Base-by-base conservation (phyloP, 2,888 invertebrate genomes). In the Alcis repandata region DNA sequence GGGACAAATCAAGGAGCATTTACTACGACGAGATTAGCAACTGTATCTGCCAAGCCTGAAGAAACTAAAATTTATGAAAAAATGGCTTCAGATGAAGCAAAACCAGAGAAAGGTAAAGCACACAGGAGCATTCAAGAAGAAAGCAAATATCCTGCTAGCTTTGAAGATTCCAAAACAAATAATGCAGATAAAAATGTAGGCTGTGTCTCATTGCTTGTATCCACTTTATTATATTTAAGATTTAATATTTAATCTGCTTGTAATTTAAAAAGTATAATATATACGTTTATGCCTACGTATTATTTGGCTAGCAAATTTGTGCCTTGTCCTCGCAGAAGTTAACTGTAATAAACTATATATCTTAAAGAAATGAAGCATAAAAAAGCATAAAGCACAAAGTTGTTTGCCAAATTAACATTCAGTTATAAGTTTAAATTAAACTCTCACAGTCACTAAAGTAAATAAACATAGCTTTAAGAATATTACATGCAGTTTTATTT, bases 381-480 rank as follows among this genome's bases (percentile, higher is more conserved):
- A 36, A 54, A 41, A n/a, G n/a, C n/a, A 4, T 27, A 27, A 27
- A 43, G 17, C 27, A 54, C 54, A 54, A 32, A 54, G 41, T 43
- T 54, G 20, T 43, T 54, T 19, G 36, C 45, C 56, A 74, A 79
- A 48, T 70, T 80, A 83, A 77, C 45, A 32, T 56, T 19, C 56
- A 56, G 56, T 43, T 79, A 72, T 84, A 84, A 84, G 78, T 72
- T 79, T 76, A 73, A 83, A 79, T 82, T 67, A 67, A 62, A 67
- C 63, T 60, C 82, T 88, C 86, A 89, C 90, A 91, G 92, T 92
- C 91, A 92, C 88, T 92, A 91, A 87, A 86, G 76, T 86, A 84
- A 84, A 84, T 83, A 85, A 83, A 84, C 40, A 49, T 83, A 82
- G 71, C 69, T 79, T 69, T 83, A 87, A 85, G 78, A 76, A 59